Evolutionary conservation across 2,113 vertebrate species (phyloP), one percentile per base, ranked within the genome.

Genomic region (Scolopax mira): DNA sequence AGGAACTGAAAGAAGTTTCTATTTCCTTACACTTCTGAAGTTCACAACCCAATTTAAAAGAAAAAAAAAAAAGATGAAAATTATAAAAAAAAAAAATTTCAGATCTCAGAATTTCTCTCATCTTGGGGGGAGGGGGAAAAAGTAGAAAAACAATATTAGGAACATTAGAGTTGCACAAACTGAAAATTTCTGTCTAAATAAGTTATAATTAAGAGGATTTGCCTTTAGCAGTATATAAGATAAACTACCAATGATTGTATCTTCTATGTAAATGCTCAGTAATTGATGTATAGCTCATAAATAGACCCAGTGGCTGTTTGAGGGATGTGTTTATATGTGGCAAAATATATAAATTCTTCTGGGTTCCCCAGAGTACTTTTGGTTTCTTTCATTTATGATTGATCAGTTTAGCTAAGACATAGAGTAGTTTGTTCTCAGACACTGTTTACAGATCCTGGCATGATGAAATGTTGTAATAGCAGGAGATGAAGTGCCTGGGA

Each of bases 221-320:
- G 73, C 91, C 79, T 86, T 78, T 65, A 94, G 90, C 90, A 41
- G 49, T 81, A 6, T 75, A 28, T 35, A 75, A 92, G 83, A 90
- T 90, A 88, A 95, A 92, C 60, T 80, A 78, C 67, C 54, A 67
- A 4, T 61, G 72, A 81, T 95, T 79, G 18, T 79, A 80, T 93
- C 93, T 89, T 58, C 13, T 78, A 71, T 93, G 72, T 86, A 96
- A 94, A 97, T 90, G 39, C 67, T 96, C 83, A 69, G 75, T 94
- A 92, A 92, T 92, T 93, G 73, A 92, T 92, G 61, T 87, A 52
- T 52, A 71, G 77, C 78, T 96, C 77, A 27, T 75, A 84, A 90
- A 90, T 64, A 72, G 79, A 79, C 79, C 73, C 48, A 72, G 44
- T 74, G 88, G 79, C 83, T 96, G 42, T 90, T 90, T 81, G 79